Evolutionary conservation across 1,140 invertebrate genomes (phyloP).

Genomic region (Calycopis cecrops): DNA sequence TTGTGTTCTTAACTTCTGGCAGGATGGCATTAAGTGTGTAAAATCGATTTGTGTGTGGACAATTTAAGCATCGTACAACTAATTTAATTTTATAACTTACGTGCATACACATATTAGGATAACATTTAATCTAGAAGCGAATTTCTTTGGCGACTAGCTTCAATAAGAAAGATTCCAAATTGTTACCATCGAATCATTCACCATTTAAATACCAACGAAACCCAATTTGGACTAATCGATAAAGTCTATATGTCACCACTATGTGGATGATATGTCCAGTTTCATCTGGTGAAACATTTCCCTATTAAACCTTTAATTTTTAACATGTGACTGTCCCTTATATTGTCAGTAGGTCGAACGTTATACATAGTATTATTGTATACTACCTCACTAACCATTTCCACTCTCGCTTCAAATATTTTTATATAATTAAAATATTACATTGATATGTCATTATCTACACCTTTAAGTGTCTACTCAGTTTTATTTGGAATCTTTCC

Average conservation of each 20-base stretch:
- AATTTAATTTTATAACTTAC: constrained; percentile 52
- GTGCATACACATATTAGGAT: constrained; percentile 63
- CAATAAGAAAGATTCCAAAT: constrained; percentile 72
- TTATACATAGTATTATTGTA: constrained; percentile 33
- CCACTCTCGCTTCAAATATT: constrained; percentile 30
- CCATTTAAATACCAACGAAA: constrained; percentile 30
- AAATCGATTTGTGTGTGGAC: constrained; percentile 72
- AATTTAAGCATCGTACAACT: constrained; percentile 68
- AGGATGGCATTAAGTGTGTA: constrained; percentile 70
- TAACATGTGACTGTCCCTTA: constrained; percentile 52
- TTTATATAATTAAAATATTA: constrained; percentile 62
- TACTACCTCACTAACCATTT: constrained; percentile 63
- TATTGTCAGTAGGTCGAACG: constrained; percentile 59
- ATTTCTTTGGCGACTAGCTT: constrained; percentile 64
- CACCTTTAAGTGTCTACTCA: constrained; percentile 44
- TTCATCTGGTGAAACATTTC: constrained; percentile 52
- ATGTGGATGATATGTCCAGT: constrained; percentile 66
- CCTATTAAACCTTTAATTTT: constrained; percentile 70
- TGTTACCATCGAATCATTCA: constrained; percentile 28
- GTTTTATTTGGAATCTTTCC: constrained; percentile 71
- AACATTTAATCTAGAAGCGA: constrained; percentile 70
- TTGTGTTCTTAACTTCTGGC: constrained; percentile 65
- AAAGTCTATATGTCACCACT: constrained; percentile 61
- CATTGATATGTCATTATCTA: constrained; percentile 72
- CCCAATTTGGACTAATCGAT: constrained; percentile 56